phyloP scores from a whole-genome alignment of 1,140 invertebrate species.

The Coptotermes formosanus region DNA sequence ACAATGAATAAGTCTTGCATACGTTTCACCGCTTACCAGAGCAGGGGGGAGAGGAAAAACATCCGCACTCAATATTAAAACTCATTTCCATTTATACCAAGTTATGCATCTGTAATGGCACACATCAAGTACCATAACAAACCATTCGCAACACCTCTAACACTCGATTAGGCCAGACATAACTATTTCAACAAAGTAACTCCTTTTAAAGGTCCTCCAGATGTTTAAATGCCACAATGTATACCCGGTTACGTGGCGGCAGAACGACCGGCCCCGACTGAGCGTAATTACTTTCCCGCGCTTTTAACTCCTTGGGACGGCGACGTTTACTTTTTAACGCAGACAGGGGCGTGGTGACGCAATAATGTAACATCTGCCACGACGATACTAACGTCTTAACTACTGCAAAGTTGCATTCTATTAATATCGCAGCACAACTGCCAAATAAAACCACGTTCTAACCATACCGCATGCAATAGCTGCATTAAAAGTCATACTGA shows the following conservation, averaged over 20 bases:
- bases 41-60: too few species aligned
- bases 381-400: too few species aligned
- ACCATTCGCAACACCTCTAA: too few species aligned
- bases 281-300: constrained; percentile 5
- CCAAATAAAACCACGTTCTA: background rate
- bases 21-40: too few species aligned
- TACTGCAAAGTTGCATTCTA: too few species aligned
- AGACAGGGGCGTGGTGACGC: constrained; percentile 3
- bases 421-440: too few species aligned
- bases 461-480: background rate
- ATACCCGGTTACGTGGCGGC: background rate
- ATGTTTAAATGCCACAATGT: background rate
- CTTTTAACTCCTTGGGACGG: background rate
- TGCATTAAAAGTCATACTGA: background rate
- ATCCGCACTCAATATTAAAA: too few species aligned
- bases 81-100: too few species aligned
- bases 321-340: background rate
- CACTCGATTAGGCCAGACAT: too few species aligned
- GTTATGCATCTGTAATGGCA: too few species aligned
- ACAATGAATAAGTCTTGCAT: too few species aligned
- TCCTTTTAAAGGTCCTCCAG: background rate
- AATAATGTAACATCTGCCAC: constrained; percentile 17
- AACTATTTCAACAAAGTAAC: background rate
- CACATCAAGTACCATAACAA: too few species aligned
- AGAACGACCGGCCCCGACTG: background rate